These are phyloP conservation scores for Podarcis siculus DNA, from an alignment of 2,797 vertebrate genomes.

Conservation along the genomic window DNA sequence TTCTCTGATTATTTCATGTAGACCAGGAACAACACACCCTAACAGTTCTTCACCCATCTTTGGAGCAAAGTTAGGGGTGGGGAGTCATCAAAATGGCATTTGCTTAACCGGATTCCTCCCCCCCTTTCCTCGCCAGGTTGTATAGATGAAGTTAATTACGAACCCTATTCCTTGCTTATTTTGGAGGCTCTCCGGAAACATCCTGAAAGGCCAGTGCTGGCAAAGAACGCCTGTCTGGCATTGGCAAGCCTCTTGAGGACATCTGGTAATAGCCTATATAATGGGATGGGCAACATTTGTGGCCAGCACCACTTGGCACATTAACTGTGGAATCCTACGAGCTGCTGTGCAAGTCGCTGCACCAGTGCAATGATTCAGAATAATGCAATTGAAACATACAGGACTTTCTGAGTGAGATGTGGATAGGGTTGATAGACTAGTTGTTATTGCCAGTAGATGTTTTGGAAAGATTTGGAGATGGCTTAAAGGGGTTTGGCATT, in stretches of 20 bases:
- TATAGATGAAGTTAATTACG: slow-evolving; percentile 63
- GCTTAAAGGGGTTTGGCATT: too few species aligned
- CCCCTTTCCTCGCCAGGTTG: slow-evolving; percentile 58
- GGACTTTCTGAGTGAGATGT: not conserved
- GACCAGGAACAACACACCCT: not conserved
- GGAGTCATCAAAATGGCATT: not conserved
- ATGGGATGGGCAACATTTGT: not conserved
- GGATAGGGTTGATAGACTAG: too few species aligned
- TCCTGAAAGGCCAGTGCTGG: slow-evolving; percentile 60
- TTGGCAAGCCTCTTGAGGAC: slow-evolving; percentile 73
- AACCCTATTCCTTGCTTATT: slow-evolving; percentile 55
- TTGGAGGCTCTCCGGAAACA: slow-evolving; percentile 63
- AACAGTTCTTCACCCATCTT: too few species aligned
- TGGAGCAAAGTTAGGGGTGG: too few species aligned
- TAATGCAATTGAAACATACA: not conserved
- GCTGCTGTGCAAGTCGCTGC: not conserved
- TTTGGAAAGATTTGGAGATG: too few species aligned
- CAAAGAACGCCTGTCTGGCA: slow-evolving; percentile 70
- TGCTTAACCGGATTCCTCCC: not conserved
- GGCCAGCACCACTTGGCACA: not conserved
- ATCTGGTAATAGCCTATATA: slow-evolving; percentile 70
- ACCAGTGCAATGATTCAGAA: too few species aligned
- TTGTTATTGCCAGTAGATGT: too few species aligned
- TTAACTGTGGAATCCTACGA: too few species aligned
- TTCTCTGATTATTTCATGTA: not conserved